Evolutionary conservation across 2,888 invertebrate species (phyloP).

Genomic region (Cataglyphis livida): DNA sequence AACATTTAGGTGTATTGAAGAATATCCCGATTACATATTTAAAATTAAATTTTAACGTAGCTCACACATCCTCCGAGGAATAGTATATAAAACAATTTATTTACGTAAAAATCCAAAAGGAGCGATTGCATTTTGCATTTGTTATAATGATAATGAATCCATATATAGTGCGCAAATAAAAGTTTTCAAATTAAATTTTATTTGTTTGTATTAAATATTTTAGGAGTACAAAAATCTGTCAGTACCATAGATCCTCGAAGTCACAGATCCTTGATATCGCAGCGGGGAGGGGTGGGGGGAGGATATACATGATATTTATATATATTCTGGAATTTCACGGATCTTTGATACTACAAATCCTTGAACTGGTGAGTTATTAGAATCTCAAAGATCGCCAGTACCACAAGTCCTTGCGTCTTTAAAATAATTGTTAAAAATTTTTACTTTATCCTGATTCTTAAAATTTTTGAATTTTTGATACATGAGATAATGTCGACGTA

Average conservation of each 20-base stretch:
- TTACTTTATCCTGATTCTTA: background rate
- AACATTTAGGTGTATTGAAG: constrained; percentile 9
- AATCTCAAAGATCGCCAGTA: constrained; percentile 33
- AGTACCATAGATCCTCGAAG: constrained; percentile 41
- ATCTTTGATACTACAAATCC: constrained; percentile 49
- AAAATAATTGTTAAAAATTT: background rate
- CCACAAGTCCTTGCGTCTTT: constrained; percentile 18
- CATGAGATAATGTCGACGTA: background rate
- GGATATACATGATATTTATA: background rate
- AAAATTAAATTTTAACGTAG: constrained; percentile 12
- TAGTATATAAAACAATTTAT: constrained; percentile 44
- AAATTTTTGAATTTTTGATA: background rate
- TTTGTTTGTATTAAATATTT: constrained; percentile 46
- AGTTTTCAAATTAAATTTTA: constrained; percentile 54
- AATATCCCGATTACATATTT: constrained; percentile 6
- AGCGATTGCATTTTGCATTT: constrained; percentile 52
- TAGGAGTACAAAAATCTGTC: constrained; percentile 48
- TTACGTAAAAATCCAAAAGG: constrained; percentile 37
- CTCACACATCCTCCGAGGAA: constrained; percentile 1
- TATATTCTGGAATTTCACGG: constrained; percentile 1
- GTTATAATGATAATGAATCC: constrained; percentile 45
- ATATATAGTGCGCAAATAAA: constrained; percentile 51
- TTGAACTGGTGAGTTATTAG: constrained; percentile 30
- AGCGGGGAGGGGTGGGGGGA: background rate
- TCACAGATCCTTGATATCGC: constrained; percentile 4